Evolutionary conservation across 2,888 invertebrate species (phyloP), one percentile per base, ranked within the genome.

Genomic region (Troilus luridus): DNA sequence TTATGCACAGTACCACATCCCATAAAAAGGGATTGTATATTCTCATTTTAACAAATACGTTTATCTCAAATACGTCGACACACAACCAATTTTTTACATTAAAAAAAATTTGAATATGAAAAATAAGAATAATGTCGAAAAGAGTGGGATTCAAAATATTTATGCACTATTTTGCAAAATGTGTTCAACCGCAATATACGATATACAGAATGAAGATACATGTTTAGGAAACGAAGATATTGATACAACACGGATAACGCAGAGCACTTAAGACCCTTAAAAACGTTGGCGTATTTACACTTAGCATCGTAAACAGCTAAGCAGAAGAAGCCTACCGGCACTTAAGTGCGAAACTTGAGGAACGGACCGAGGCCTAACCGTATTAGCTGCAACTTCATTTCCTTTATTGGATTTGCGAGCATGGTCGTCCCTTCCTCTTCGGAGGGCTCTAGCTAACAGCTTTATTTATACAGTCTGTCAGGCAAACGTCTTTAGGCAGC

Each of bases 391-490:
- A 85, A 85, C 56, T 85, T 85, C 56, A 56, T 85, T 56, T 21
- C 1, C 85, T 58, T 85, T 56, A 85, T 85, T 85, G 56, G 56
- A 85, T 85, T 85, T 58, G 85, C 41, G 56, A 85, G 85, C 56
- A 85, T 56, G 85, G 85, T 85, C 56, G 85, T 54, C 56, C 54
- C 56, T n/a, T 85, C 56, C 56, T 54, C 54, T 54, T 54, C 54
- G 21, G 5, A 14, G 54, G 21, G 54, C 81, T 56, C 81, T 9
- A 6, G 8, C 85, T 85, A 85, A 56, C 85, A 56, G 85, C 85
- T 85, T 85, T 58, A 85, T 58, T 85, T 85, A 85, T n/a, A 58
- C 85, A n/a, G 85, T 41, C 72, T 77, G 72, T 14, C 27, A 27
- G 9, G 41, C 72, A 19, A 77, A 77, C 72, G 17, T 19, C 27